phyloP scores from a whole-genome alignment of 2,797 vertebrate species.

The Varecia variegata region DNA sequence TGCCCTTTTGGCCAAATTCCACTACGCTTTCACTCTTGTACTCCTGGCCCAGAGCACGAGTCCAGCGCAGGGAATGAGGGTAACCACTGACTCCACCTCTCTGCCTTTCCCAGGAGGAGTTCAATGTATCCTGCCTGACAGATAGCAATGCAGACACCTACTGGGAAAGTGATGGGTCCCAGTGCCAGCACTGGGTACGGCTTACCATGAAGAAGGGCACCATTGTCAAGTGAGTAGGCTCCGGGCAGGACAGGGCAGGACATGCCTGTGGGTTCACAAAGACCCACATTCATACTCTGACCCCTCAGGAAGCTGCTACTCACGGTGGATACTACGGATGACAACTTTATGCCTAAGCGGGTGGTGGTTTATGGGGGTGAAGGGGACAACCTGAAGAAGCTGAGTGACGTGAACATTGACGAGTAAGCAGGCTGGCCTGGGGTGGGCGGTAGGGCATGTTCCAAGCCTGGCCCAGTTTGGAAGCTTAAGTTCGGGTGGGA shows the following conservation, averaged over 20 bases:
- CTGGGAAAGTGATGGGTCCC: conserved; percentile 98
- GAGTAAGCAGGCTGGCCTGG: conserved; percentile 87
- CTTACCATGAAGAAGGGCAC: conserved; percentile 99
- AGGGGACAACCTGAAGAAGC: conserved; percentile 94
- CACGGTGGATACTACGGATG: conserved; percentile 95
- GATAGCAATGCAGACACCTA: conserved; percentile 95
- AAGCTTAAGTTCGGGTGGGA: background rate
- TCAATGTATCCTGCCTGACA: conserved; percentile 93
- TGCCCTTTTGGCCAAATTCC: background rate
- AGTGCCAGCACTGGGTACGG: conserved; percentile 98
- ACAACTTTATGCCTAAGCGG: conserved; percentile 98
- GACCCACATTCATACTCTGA: background rate
- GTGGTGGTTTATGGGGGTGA: conserved; percentile 94
- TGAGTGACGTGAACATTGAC: conserved; percentile 94
- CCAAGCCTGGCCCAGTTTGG: background rate
- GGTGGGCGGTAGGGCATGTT: background rate
- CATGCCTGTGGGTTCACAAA: background rate
- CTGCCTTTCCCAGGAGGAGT: conserved; percentile 90
- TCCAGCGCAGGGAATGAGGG: background rate
- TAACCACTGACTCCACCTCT: background rate
- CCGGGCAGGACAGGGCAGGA: background rate
- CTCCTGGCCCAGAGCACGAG: background rate
- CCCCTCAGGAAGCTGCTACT: conserved; percentile 92
- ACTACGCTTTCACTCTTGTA: background rate
- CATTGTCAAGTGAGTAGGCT: conserved; percentile 92